Evolutionary conservation across 2,888 invertebrate species (phyloP).

Genomic region (Archips xylosteana): DNA sequence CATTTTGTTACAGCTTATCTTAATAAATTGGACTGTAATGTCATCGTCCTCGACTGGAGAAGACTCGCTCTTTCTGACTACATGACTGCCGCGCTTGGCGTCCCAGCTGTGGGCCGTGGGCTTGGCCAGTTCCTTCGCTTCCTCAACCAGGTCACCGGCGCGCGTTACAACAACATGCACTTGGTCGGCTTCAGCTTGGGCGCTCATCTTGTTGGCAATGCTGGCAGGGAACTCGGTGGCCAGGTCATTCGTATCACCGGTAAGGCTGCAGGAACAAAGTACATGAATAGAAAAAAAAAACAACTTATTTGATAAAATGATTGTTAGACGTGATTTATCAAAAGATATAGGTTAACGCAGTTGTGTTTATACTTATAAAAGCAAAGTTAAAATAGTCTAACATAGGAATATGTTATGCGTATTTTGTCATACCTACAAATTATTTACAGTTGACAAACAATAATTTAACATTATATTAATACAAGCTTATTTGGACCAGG

Average conservation of each 20-base stretch:
- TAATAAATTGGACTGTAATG: conserved; percentile 62
- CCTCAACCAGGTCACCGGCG: conserved; percentile 59
- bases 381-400: no score
- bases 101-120: conserved; percentile 70
- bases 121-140: conserved; percentile 73
- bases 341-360: no score
- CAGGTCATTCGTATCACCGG: conserved; percentile 72
- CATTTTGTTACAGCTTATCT: conserved; percentile 58
- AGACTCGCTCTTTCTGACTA: conserved; percentile 62
- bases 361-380: no score
- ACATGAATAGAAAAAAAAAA: no score
- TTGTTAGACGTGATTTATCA: no score
- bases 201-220: conserved; percentile 75
- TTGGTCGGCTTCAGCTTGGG: conserved; percentile 80
- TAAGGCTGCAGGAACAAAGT: conserved; percentile 44
- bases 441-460: not conserved
- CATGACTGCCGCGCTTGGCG: conserved; percentile 61
- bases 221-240: conserved; percentile 68
- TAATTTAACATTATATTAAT: not conserved
- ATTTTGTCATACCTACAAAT: no score
- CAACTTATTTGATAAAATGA: no score
- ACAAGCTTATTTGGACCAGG: conserved; percentile 41
- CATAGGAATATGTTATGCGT: no score
- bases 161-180: conserved; percentile 64
- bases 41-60: conserved; percentile 75